Percentiles rank a stretch among this genome's conserved stretches.
These are phyloP conservation scores for Tetraneura akinire DNA, from an alignment of 1,140 invertebrate species.

Conservation along the genomic window DNA sequence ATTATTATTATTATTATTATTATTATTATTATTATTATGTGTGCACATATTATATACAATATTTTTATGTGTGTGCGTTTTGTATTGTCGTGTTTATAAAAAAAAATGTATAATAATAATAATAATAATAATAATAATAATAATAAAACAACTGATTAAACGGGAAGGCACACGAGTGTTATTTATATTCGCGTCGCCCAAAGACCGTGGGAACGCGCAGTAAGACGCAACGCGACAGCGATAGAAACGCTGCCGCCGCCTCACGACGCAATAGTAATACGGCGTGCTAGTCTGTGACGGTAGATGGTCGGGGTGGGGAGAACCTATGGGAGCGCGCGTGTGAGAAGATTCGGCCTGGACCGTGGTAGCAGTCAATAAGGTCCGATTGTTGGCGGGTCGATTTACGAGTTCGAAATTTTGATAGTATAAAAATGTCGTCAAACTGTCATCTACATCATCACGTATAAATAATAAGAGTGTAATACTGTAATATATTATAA, in stretches of 20 bases:
- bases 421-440: neutral
- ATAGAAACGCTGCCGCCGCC: neutral
- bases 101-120: constrained; percentile 7
- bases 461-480: no score
- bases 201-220: constrained; percentile 41
- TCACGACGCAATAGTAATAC: constrained; percentile 13
- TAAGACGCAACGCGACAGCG: constrained; percentile 22
- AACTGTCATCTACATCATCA: no score
- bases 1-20: constrained; percentile 35
- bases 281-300: neutral
- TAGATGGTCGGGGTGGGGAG: neutral
- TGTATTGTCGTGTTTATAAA: constrained; percentile 22
- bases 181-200: constrained; percentile 47
- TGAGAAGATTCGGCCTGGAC: neutral
- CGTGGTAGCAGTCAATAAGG: constrained; percentile 25
- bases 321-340: neutral
- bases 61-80: neutral
- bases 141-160: constrained; percentile 38
- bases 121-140: no score
- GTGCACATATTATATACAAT: neutral
- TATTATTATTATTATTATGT: neutral
- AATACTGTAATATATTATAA: no score
- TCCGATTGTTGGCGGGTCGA: constrained; percentile 9
- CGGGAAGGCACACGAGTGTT: constrained; percentile 22
- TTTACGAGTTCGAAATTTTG: constrained; percentile 34